These are phyloP conservation scores for Rhyacophila brunnea DNA, from an alignment of 1,140 invertebrate genomes.

Conservation along the genomic window DNA sequence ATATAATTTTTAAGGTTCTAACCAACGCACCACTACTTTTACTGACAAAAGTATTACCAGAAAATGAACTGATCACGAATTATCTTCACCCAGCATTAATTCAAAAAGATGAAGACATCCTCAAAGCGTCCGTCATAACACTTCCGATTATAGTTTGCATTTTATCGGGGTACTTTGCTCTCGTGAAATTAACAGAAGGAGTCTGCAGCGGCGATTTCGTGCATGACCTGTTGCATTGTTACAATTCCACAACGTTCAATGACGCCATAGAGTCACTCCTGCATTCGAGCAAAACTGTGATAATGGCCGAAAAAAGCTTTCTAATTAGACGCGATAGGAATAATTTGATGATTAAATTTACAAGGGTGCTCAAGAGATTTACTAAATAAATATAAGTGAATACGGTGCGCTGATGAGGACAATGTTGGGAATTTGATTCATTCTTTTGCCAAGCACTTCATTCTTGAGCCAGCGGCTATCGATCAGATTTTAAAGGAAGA, in stretches of 20 bases:
- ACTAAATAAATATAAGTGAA: slow-evolving; percentile 41
- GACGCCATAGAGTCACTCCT: too few relatives aligned
- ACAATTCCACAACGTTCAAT: background rate
- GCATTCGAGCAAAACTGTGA: slow-evolving; percentile 4
- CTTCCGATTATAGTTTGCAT: slow-evolving; percentile 23
- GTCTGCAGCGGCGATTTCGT: slow-evolving; percentile 5
- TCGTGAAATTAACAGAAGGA: slow-evolving; percentile 4
- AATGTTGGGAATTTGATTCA: slow-evolving; percentile 40
- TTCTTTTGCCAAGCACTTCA: slow-evolving; percentile 44
- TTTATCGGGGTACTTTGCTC: slow-evolving; percentile 15
- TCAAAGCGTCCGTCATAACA: slow-evolving; percentile 7
- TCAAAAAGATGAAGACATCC: slow-evolving; percentile 14
- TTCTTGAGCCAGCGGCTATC: slow-evolving; percentile 41
- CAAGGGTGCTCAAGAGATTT: slow-evolving; percentile 48
- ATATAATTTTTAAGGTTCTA: slow-evolving; percentile 8
- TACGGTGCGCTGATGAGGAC: slow-evolving; percentile 37
- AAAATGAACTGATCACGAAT: slow-evolving; percentile 11
- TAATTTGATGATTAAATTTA: slow-evolving; percentile 37
- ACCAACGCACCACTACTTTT: slow-evolving; percentile 11
- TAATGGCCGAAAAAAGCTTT: slow-evolving; percentile 10
- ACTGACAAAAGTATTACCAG: slow-evolving; percentile 11
- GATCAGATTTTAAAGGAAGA: slow-evolving; percentile 40
- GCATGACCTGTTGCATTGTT: slow-evolving; percentile 25
- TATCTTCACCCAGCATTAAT: slow-evolving; percentile 21
- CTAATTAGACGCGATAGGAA: background rate